Evolutionary conservation across 2,888 invertebrate species (phyloP).

Genomic region (Lagria hirta): DNA sequence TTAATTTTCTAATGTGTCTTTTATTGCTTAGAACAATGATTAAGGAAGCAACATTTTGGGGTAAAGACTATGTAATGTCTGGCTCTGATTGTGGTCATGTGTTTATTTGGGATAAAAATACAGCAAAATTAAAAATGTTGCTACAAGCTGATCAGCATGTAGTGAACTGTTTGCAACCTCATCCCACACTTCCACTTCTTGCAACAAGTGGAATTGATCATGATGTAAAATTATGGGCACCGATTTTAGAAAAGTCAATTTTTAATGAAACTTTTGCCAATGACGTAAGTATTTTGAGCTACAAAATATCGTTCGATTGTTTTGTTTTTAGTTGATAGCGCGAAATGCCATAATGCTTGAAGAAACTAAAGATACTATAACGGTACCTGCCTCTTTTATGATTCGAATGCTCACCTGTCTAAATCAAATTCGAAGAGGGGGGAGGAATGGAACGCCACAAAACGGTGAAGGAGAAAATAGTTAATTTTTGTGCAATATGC

Average conservation of each 20-base stretch:
- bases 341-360: slow-evolving; percentile 82
- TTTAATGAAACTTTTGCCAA: slow-evolving; percentile 67
- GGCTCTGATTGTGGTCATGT: slow-evolving; percentile 90
- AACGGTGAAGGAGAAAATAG: slow-evolving; percentile 23
- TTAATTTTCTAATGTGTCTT: no score
- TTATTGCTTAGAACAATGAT: slow-evolving; percentile 70
- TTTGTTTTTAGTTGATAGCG: slow-evolving; percentile 63
- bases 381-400: slow-evolving; percentile 86
- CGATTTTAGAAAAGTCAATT: slow-evolving; percentile 61
- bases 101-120: slow-evolving; percentile 76
- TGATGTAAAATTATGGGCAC: slow-evolving; percentile 82
- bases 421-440: slow-evolving; percentile 62
- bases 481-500: no score
- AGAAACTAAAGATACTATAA: slow-evolving; percentile 84
- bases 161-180: slow-evolving; percentile 83
- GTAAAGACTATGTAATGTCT: slow-evolving; percentile 76
- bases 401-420: slow-evolving; percentile 72
- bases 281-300: slow-evolving; percentile 63
- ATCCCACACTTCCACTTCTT: slow-evolving; percentile 72
- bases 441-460: slow-evolving; percentile 33
- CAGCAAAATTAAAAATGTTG: slow-evolving; percentile 70
- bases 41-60: slow-evolving; percentile 86
- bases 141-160: slow-evolving; percentile 80
- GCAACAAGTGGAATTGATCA: slow-evolving; percentile 89
- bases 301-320: slow-evolving; percentile 1